Percentiles rank a stretch among this genome's conserved stretches.
Evolutionary conservation across 1,140 invertebrate genomes (phyloP).

Genomic region (Drosophila neocordata): DNA sequence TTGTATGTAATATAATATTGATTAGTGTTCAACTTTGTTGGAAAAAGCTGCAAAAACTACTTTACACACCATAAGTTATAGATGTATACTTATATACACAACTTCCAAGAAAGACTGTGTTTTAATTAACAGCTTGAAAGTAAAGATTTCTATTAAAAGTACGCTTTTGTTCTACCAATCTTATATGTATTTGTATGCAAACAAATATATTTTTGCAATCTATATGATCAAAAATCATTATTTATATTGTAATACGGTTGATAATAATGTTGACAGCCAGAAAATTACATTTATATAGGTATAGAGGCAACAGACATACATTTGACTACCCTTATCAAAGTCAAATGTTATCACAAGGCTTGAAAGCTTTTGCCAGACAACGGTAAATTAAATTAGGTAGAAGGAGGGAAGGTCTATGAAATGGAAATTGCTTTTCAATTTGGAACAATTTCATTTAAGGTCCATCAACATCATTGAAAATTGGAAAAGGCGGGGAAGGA

Average conservation of each 20-base stretch:
- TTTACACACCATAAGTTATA: too few species aligned
- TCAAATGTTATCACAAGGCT: conserved; percentile 27
- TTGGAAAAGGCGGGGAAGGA: background rate
- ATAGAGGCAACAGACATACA: conserved; percentile 30
- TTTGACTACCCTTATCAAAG: conserved; percentile 55
- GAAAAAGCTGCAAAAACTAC: too few species aligned
- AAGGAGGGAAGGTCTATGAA: conserved; percentile 11
- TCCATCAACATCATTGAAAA: background rate
- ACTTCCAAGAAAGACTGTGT: too few species aligned
- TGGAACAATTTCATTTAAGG: conserved; percentile 23
- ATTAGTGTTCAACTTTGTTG: too few species aligned
- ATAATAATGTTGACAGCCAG: background rate
- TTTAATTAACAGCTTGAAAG: too few species aligned
- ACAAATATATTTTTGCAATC: conserved; percentile 3
- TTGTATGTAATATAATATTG: background rate
- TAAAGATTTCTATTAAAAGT: too few species aligned
- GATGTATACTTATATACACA: too few species aligned
- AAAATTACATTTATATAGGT: background rate
- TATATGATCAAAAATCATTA: too few species aligned
- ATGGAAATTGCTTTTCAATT: conserved; percentile 32
- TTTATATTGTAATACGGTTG: background rate
- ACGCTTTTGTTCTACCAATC: too few species aligned
- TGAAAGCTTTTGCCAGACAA: conserved; percentile 1
- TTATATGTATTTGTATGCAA: too few species aligned
- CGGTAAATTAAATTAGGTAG: conserved; percentile 16